phyloP scores from a whole-genome alignment of 2,888 invertebrate genomes.

The Pseudococcus longispinus region DNA sequence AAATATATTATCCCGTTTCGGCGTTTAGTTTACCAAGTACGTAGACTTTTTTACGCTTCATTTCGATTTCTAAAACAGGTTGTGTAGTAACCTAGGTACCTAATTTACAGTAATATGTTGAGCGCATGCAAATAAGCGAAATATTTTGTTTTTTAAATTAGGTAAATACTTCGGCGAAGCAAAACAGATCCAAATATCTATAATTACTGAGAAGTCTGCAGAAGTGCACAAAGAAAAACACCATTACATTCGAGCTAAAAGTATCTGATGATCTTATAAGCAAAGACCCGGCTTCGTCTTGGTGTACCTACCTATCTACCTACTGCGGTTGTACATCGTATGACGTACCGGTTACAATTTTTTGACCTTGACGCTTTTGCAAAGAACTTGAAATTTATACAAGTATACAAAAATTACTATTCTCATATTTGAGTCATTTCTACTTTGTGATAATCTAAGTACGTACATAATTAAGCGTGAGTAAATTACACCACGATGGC shows the following conservation, averaged over 20 bases:
- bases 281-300: not conserved
- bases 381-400: slow-evolving; percentile 1
- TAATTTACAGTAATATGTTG: not conserved
- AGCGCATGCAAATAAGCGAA: not conserved
- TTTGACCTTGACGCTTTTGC: slow-evolving; percentile 7
- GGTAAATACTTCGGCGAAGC: not conserved
- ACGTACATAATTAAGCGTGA: not conserved
- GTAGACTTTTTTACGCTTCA: not conserved
- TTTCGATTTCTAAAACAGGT: not conserved
- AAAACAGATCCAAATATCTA: not conserved
- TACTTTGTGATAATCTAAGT: not conserved
- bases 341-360: not conserved
- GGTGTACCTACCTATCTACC: not conserved
- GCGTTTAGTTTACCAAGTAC: not conserved
- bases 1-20: not conserved
- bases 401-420: not conserved
- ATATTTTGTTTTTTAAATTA: slow-evolving; percentile 1
- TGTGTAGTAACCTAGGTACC: not conserved
- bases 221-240: not conserved
- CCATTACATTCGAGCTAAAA: not conserved
- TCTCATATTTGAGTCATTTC: not conserved
- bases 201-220: not conserved
- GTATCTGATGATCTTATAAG: not conserved
- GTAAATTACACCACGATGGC: not conserved
- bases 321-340: not conserved